Conservation (phyloP, 1,140 invertebrate genomes). For the Drosophila arawakana region DNA sequence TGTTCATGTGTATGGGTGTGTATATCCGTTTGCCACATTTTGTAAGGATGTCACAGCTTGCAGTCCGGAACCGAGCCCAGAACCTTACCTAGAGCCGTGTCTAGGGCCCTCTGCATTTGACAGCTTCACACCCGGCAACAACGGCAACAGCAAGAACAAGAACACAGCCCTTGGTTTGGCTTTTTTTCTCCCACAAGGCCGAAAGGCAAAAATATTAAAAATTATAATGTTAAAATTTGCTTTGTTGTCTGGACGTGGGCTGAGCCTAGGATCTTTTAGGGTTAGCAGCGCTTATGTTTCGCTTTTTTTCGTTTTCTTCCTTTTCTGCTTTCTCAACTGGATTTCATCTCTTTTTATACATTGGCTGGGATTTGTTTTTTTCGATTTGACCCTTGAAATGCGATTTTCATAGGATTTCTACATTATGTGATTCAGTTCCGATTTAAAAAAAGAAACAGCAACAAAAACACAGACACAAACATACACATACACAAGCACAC, state of each 20-base stretch:
- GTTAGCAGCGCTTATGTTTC: slow-evolving; percentile 56
- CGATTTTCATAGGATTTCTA: slow-evolving; percentile 75
- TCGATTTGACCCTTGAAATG: slow-evolving; percentile 76
- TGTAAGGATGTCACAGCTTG: slow-evolving; percentile 77
- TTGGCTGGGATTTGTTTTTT: slow-evolving; percentile 69
- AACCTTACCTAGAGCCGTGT: slow-evolving; percentile 53
- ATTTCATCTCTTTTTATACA: slow-evolving; percentile 58
- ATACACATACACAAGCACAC: too few relatives aligned
- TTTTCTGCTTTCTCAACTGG: slow-evolving; percentile 18
- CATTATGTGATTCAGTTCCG: slow-evolving; percentile 28
- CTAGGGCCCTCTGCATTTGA: slow-evolving; percentile 72
- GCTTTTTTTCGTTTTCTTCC: slow-evolving; percentile 11
- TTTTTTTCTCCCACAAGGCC: slow-evolving; percentile 46
- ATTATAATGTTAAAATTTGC: slow-evolving; percentile 83
- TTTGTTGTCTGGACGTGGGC: slow-evolving; percentile 63
- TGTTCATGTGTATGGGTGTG: slow-evolving; percentile 7
- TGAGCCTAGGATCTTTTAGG: slow-evolving; percentile 63
- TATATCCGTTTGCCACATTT: slow-evolving; percentile 67
- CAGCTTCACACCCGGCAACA: slow-evolving; percentile 76
- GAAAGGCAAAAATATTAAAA: slow-evolving; percentile 80
- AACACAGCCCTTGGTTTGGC: slow-evolving; percentile 1
- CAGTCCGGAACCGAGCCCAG: slow-evolving; percentile 55
- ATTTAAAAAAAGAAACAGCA: background rate
- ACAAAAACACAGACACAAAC: too few relatives aligned
- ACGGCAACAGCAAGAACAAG: slow-evolving; percentile 34